These are phyloP conservation scores for Oegoconia quadripuncta DNA, from an alignment of 2,888 invertebrate genomes.

Conservation along the genomic window DNA sequence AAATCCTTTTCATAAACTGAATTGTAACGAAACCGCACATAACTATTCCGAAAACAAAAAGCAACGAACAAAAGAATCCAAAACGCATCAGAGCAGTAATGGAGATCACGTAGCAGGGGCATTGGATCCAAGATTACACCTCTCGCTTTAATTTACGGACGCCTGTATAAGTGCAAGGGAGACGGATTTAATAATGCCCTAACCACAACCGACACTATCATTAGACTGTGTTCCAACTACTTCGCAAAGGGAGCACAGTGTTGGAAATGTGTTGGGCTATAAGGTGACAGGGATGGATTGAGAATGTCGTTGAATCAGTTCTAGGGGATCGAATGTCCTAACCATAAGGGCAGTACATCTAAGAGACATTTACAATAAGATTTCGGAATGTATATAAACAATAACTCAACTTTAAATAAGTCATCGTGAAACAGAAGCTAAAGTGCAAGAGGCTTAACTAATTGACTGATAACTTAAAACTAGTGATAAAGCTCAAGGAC, in stretches of 20 bases:
- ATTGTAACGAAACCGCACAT: constrained; percentile 50
- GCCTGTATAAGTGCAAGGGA: constrained; percentile 49
- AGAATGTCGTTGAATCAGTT: no score
- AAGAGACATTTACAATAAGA: no score
- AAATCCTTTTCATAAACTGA: constrained; percentile 29
- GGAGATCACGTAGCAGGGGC: constrained; percentile 68
- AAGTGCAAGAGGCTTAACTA: no score
- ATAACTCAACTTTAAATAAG: no score
- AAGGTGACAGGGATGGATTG: no score
- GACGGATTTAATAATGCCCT: constrained; percentile 66
- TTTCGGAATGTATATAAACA: no score
- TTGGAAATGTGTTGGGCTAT: neutral
- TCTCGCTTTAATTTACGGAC: constrained; percentile 59
- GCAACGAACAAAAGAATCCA: constrained; percentile 60
- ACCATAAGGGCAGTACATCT: no score
- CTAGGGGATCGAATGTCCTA: no score
- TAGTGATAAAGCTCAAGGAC: no score
- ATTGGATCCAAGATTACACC: constrained; percentile 55
- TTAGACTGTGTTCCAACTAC: constrained; percentile 57
- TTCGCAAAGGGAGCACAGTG: neutral
- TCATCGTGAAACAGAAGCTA: no score
- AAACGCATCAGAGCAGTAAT: constrained; percentile 68
- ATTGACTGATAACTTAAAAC: no score
- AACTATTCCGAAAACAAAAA: constrained; percentile 57
- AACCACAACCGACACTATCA: constrained; percentile 70